Evolutionary conservation across 2,113 vertebrate genomes (phyloP).

Genomic region (Pseudois nayaur): DNA sequence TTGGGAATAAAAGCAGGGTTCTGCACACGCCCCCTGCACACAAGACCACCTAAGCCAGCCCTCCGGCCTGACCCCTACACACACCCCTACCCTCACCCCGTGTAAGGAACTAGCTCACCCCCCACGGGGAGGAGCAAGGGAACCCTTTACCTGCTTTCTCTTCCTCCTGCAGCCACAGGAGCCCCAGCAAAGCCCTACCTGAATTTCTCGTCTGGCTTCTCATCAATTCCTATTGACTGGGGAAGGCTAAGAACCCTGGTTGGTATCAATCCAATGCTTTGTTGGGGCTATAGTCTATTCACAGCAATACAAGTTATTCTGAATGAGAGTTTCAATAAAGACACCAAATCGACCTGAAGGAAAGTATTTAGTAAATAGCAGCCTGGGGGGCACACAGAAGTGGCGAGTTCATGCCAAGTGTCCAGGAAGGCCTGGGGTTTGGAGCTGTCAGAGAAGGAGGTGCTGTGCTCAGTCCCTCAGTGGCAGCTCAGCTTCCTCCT

Average conservation of each 20-base stretch:
- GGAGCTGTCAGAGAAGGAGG: background rate
- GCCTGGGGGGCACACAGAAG: background rate
- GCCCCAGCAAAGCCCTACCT: background rate
- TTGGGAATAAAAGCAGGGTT: background rate
- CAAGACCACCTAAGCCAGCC: background rate
- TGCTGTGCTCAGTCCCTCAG: background rate
- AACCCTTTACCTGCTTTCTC: background rate
- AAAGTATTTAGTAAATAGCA: background rate
- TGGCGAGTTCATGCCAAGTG: fast-evolving
- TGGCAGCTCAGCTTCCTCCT: background rate
- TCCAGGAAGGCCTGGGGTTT: background rate
- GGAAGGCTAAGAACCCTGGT: background rate
- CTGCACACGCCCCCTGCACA: background rate
- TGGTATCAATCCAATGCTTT: background rate
- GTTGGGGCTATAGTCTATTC: too few relatives aligned
- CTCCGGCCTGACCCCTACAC: background rate
- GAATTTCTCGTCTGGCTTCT: background rate
- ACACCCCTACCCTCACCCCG: background rate
- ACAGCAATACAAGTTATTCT: background rate
- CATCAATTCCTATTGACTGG: background rate
- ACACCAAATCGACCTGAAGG: background rate
- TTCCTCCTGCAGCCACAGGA: background rate
- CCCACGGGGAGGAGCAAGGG: background rate
- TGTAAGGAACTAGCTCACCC: background rate
- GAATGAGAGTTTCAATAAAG: background rate